A percentile compares a stretch with the other conserved stretches of the same genome.
phyloP scores from a whole-genome alignment of 2,888 invertebrate genomes.

The Sarcophaga carnaria region DNA sequence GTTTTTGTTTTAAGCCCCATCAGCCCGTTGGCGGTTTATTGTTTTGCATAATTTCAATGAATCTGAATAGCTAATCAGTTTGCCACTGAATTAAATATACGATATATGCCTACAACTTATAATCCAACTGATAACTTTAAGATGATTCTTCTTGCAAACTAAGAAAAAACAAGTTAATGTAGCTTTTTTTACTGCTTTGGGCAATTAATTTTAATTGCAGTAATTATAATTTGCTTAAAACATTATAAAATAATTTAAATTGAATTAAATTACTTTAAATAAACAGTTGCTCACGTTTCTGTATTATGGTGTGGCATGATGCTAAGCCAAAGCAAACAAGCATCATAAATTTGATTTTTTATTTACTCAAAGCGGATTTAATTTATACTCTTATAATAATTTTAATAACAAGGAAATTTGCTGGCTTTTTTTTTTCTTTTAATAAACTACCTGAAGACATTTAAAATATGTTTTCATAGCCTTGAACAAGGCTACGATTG shows the following conservation, averaged over 20 bases:
- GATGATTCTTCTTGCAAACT: neutral
- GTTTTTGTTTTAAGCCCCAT: no score
- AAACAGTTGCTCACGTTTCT: neutral
- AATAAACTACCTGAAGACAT: neutral
- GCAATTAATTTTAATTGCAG: constrained; percentile 60
- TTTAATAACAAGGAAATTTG: neutral
- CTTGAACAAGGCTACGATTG: neutral
- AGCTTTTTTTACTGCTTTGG: neutral
- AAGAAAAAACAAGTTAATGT: neutral
- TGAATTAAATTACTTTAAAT: constrained; percentile 20
- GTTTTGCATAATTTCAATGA: neutral
- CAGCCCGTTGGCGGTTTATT: no score
- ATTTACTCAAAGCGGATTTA: neutral
- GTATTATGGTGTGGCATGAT: no score
- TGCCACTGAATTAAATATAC: neutral
- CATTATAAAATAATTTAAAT: constrained; percentile 57
- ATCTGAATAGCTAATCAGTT: neutral
- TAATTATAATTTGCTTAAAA: constrained; percentile 55
- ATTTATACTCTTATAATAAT: neutral
- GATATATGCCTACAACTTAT: neutral
- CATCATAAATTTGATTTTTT: neutral
- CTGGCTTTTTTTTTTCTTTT: no score
- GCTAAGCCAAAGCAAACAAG: no score
- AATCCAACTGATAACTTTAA: no score
- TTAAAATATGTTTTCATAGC: neutral